These are phyloP conservation scores for Gallinago undulata DNA, from an alignment of 2,113 vertebrate genomes.

Conservation along the genomic window DNA sequence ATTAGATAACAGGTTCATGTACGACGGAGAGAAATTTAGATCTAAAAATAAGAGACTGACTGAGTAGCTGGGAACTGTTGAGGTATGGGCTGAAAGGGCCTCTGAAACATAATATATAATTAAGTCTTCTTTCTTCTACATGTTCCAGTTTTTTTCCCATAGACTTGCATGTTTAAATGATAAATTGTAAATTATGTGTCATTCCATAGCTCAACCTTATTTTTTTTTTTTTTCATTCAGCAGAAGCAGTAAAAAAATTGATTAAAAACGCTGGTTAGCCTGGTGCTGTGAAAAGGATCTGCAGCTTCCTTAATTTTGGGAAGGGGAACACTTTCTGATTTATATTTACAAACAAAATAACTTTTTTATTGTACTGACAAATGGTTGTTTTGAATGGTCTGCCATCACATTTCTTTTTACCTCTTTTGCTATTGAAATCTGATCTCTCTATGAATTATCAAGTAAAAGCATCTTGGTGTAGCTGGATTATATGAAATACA, in stretches of 20 bases:
- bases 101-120: conserved; percentile 34
- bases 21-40: conserved; percentile 1
- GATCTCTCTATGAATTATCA: neutral
- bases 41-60: conserved; percentile 50
- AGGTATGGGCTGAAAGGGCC: neutral
- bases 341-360: neutral
- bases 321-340: neutral
- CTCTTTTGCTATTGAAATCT: neutral
- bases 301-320: neutral
- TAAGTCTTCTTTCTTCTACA: neutral
- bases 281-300: neutral
- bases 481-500: neutral
- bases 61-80: neutral
- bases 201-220: neutral
- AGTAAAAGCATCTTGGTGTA: neutral
- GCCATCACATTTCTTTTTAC: neutral
- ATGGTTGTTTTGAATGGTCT: neutral
- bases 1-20: conserved; percentile 17
- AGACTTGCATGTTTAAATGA: neutral
- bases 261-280: neutral
- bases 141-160: neutral
- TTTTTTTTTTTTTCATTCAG: neutral
- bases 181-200: conserved; percentile 20
- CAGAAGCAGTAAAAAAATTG: neutral
- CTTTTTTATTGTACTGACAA: neutral